Conservation (phyloP, 2,888 invertebrate species). For the Leucania comma region DNA sequence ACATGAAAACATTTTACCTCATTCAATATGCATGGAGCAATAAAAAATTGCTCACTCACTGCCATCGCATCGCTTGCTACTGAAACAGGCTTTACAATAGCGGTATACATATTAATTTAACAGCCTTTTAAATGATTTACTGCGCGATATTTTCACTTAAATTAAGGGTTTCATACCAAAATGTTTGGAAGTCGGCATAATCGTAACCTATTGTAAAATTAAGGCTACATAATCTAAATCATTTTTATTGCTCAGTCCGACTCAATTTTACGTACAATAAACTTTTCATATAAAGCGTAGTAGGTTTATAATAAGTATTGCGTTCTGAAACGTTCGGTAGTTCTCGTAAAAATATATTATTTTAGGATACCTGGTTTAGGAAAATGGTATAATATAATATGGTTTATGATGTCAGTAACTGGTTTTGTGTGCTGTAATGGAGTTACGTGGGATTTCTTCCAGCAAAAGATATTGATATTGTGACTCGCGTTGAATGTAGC, state of each 20-base stretch:
- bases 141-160: slow-evolving; percentile 73
- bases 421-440: slow-evolving; percentile 26
- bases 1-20: slow-evolving; percentile 31
- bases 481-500: slow-evolving; percentile 15
- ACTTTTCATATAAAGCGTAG: slow-evolving; percentile 55
- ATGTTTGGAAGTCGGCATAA: slow-evolving; percentile 61
- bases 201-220: slow-evolving; percentile 69
- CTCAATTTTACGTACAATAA: slow-evolving; percentile 68
- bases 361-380: slow-evolving; percentile 54
- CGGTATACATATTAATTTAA: slow-evolving; percentile 77
- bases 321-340: slow-evolving; percentile 44
- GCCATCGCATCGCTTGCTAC: slow-evolving; percentile 52
- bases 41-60: slow-evolving; percentile 45
- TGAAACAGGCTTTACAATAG: slow-evolving; percentile 60
- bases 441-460: slow-evolving; percentile 24
- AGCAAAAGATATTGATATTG: slow-evolving; percentile 33
- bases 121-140: slow-evolving; percentile 76
- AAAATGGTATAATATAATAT: slow-evolving; percentile 42
- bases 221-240: slow-evolving; percentile 67
- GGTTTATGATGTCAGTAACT: slow-evolving; percentile 47
- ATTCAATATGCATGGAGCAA: slow-evolving; percentile 53
- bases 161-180: slow-evolving; percentile 65
- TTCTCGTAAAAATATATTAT: slow-evolving; percentile 61
- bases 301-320: slow-evolving; percentile 47
- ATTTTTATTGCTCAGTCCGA: slow-evolving; percentile 64